Conservation (phyloP, 2,888 invertebrate species). For the Oligia latruncula region DNA sequence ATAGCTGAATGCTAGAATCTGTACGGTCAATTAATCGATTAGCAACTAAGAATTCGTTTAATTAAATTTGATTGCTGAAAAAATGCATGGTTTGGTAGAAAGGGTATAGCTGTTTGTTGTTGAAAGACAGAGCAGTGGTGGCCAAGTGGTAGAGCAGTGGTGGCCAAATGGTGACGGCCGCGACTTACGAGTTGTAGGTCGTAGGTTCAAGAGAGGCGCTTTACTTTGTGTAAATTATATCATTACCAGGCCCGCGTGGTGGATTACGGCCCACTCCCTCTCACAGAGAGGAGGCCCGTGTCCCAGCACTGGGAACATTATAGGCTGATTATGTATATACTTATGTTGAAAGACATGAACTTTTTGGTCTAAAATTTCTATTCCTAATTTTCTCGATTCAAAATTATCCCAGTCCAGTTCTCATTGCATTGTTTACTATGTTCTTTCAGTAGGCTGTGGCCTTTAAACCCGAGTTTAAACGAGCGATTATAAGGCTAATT, state of each 20-base stretch:
- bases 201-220: too few relatives aligned
- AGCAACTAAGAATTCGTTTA: constrained; percentile 44
- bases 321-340: too few relatives aligned
- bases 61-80: constrained; percentile 39
- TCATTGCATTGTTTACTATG: constrained; percentile 62
- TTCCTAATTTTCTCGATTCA: not conserved
- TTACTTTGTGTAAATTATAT: too few relatives aligned
- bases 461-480: constrained; percentile 72
- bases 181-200: too few relatives aligned
- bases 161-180: too few relatives aligned
- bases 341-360: not conserved
- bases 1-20: constrained; percentile 46
- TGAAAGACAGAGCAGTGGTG: not conserved
- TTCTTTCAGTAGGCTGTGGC: constrained; percentile 60
- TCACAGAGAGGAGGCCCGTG: too few relatives aligned
- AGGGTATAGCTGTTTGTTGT: not conserved
- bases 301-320: too few relatives aligned
- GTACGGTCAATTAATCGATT: constrained; percentile 64
- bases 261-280: too few relatives aligned
- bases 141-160: too few relatives aligned
- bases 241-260: too few relatives aligned
- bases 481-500: constrained; percentile 87
- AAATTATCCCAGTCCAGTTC: constrained; percentile 18
- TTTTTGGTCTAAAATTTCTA: not conserved
- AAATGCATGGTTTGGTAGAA: not conserved